Base-by-base conservation (phyloP, 1,140 invertebrate species). In the Bactericera cockerelli region DNA sequence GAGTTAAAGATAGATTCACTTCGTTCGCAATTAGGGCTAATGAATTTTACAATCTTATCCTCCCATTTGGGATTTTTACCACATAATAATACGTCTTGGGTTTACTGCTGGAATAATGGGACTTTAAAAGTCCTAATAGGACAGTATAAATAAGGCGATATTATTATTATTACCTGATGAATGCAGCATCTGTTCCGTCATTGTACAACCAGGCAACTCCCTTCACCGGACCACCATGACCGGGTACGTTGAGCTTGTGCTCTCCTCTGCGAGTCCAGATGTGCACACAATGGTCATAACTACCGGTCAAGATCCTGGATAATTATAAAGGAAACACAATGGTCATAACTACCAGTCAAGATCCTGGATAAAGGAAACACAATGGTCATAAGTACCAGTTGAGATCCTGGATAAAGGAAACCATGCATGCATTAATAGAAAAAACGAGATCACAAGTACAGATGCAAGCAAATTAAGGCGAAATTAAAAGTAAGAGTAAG, bases 341-440 rank as follows among this genome's bases (percentile, higher is more conserved):
- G 87, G 70, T 98, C 94, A 76, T 97, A 98, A 72, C 89, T 89
- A n/a, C 93, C 93, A 59, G 87, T 87, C 10, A 97, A 68, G 62
- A 96, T 89, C 83, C 87, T 89, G 66, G 53, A 68, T n/a, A 57
- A 59, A 58, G 64, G 54, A 60, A 26, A 64, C 16, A 31, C 89
- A 89, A 69, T 90, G 87, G 70, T 98, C 94, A 76, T 97, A 98
- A 72, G 89, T 89, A n/a, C 93, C 93, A 59, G 87, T 87, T n/a
- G n/a, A n/a, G n/a, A n/a, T n/a, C n/a, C n/a, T n/a, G n/a, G n/a
- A n/a, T n/a, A n/a, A n/a, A n/a, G n/a, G n/a, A n/a, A n/a, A n/a
- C n/a, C n/a, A n/a, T n/a, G n/a, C n/a, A n/a, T n/a, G n/a, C n/a
- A n/a, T n/a, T n/a, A n/a, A n/a, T n/a, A n/a, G n/a, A n/a, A n/a